These are phyloP conservation scores for Mormyrus iriodes DNA, from an alignment of 2,113 vertebrate genomes.

Conservation along the genomic window DNA sequence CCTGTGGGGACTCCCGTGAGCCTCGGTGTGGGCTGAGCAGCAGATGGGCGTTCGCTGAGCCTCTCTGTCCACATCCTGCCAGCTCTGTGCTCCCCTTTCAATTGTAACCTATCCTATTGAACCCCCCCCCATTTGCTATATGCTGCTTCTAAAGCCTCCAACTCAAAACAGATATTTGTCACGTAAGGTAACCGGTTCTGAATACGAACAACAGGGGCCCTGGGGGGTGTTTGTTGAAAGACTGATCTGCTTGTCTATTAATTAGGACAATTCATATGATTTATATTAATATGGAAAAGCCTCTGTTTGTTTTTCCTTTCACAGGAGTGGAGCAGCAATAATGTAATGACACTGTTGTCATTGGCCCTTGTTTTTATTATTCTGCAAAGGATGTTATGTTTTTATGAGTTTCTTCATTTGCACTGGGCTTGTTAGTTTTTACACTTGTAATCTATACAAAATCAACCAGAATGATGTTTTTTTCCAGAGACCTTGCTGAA, in stretches of 20 bases:
- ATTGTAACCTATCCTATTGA: neutral
- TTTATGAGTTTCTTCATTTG: neutral
- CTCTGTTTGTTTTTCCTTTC: conserved; percentile 48
- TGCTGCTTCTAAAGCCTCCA: neutral
- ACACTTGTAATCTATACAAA: neutral
- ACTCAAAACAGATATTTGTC: conserved; percentile 15
- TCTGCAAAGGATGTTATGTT: neutral
- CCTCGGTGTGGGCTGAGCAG: conserved; percentile 7
- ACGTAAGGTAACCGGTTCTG: neutral
- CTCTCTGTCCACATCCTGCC: conserved; percentile 20
- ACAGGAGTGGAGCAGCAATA: neutral
- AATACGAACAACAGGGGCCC: neutral
- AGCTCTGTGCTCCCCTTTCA: conserved; percentile 18
- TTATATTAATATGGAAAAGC: conserved; percentile 64
- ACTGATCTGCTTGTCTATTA: conserved; percentile 42
- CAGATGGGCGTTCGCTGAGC: neutral
- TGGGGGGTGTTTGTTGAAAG: neutral
- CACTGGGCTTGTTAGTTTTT: neutral
- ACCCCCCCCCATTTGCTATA: conserved; percentile 8
- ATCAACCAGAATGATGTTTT: neutral
- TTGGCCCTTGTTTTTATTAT: conserved; percentile 48
- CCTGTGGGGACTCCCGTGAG: conserved; percentile 33
- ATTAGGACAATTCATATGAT: conserved; percentile 62
- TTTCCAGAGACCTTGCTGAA: neutral
- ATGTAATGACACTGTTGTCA: conserved; percentile 42